Evolutionary conservation across 1,140 invertebrate genomes (phyloP), one percentile per base, ranked within the genome.

Genomic region (Polyergus mexicanus): DNA sequence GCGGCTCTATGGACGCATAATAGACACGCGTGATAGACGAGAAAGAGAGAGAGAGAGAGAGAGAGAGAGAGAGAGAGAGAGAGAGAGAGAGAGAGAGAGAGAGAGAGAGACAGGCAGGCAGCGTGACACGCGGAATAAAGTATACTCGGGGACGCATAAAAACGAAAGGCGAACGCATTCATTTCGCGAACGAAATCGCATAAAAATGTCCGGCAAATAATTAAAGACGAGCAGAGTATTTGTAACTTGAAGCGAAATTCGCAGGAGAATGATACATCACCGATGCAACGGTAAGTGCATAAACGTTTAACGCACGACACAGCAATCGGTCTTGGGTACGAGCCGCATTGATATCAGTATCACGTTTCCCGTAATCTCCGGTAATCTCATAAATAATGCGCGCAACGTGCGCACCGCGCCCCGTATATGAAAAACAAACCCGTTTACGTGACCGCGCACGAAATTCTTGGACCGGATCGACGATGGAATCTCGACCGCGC

Each of bases 381-480:
- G 89, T 94, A 92, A 94, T 93, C 92, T 92, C 91, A 93, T 94
- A 93, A 94, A 94, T 93, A 94, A 94, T 93, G 91, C 90, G 90
- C 51, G 63, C 63, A 25, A 78, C 63, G 76, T 90, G 91, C 87
- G 54, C 83, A 69, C 22, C 69, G 58, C n/a, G 35, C 51, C 32
- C n/a, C n/a, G n/a, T n/a, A 28, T 86, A 87, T 63, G 77, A 78
- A 85, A 78, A 86, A 69, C 77, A 60, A 78, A 80, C 81, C 65
- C 72, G 85, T 90, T 78, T 88, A 85, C 60, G 71, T 63, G 71
- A 71, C 13, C 38, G 56, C 68, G 51, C 38, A 11, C n/a, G 11
- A 47, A 66, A 54, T 78, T 78, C 44, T 44, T n/a, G 51, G 41
- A 54, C 32, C 41, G 28, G 8, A 8, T 19, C 44, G 44, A 1